Percentiles rank a stretch among this genome's conserved stretches.
Conservation (phyloP, 2,888 invertebrate species). For the Anthoptus insignis region DNA sequence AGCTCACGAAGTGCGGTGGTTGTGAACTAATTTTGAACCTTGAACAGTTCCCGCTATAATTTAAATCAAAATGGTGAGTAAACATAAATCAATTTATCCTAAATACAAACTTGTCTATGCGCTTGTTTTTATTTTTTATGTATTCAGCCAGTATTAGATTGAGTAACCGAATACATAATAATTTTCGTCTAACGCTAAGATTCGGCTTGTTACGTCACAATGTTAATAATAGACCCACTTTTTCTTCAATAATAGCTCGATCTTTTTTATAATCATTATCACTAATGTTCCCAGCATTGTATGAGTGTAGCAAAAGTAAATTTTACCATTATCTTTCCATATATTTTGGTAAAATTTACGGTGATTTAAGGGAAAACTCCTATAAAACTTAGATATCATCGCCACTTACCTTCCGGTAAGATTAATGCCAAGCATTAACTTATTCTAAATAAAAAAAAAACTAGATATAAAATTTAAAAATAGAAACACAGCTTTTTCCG, state of each 20-base stretch:
- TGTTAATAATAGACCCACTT: conserved; percentile 53
- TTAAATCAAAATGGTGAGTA: conserved; percentile 75
- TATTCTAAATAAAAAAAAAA: too few species aligned
- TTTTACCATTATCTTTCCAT: too few species aligned
- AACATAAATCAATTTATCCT: neutral
- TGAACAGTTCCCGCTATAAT: conserved; percentile 57
- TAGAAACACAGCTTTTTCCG: too few species aligned
- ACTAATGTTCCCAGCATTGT: too few species aligned
- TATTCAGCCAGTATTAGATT: neutral
- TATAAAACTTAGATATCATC: too few species aligned
- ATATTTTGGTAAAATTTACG: too few species aligned
- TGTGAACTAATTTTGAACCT: conserved; percentile 43
- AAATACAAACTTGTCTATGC: neutral
- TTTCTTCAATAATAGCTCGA: conserved; percentile 28
- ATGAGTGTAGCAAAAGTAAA: too few species aligned
- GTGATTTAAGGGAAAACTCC: too few species aligned
- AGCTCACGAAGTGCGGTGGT: conserved; percentile 59
- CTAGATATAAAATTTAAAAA: too few species aligned
- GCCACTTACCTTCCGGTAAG: too few species aligned
- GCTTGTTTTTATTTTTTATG: neutral
- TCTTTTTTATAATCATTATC: neutral
- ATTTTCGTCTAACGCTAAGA: conserved; percentile 6
- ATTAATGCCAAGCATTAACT: too few species aligned
- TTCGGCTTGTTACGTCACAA: conserved; percentile 56
- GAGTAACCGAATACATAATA: conserved; percentile 13